These are phyloP conservation scores for Accipiter cooperii DNA, from an alignment of 2,113 vertebrate genomes.

Conservation along the genomic window DNA sequence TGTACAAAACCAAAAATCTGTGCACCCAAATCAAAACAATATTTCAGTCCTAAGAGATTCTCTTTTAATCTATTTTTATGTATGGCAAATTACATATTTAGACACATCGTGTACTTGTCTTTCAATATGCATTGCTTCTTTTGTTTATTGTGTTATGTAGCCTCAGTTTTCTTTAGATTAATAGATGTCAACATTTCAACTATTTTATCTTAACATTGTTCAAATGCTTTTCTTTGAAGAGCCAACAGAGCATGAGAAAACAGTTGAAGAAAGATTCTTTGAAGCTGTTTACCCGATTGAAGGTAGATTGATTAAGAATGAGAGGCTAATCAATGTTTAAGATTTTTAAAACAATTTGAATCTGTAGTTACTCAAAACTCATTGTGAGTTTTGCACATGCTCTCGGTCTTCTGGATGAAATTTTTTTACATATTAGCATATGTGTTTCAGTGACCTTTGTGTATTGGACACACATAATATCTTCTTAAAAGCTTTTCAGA, in stretches of 20 bases:
- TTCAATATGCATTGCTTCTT: constrained; percentile 21
- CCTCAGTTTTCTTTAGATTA: neutral
- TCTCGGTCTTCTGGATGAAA: neutral
- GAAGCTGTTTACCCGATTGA: constrained; percentile 65
- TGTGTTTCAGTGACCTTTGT: neutral
- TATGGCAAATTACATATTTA: constrained; percentile 11
- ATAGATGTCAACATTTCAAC: neutral
- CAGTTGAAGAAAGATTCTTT: constrained; percentile 74
- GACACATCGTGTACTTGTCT: constrained; percentile 2
- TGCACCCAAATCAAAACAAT: neutral
- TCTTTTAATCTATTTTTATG: neutral
- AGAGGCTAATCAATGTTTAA: neutral
- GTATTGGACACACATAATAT: neutral
- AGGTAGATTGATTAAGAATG: constrained; percentile 56
- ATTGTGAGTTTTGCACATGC: neutral
- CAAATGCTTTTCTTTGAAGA: constrained; percentile 70
- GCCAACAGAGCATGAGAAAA: constrained; percentile 67
- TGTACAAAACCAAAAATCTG: constrained; percentile 30
- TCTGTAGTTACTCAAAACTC: neutral
- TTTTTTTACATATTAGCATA: neutral
- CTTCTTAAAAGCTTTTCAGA: neutral
- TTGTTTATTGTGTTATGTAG: constrained; percentile 32
- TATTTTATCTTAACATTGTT: constrained; percentile 14
- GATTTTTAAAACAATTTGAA: neutral
- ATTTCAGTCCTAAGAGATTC: neutral